Base-by-base conservation (phyloP, 2,113 vertebrate genomes). In the Eubucco bourcierii region DNA sequence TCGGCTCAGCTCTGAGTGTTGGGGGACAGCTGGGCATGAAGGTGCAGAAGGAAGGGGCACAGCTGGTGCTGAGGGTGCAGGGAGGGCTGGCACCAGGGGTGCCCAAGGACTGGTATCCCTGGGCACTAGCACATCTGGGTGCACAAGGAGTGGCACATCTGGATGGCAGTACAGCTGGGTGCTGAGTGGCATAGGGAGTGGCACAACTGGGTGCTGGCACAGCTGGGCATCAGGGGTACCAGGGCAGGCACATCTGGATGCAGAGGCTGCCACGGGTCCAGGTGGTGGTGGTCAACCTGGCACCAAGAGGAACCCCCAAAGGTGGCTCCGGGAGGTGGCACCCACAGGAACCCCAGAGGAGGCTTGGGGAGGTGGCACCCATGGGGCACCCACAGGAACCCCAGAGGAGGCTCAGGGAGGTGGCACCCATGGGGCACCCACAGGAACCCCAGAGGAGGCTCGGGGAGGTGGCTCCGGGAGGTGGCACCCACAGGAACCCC, bases 271-370 rank as follows among this genome's bases (percentile, higher is more conserved):
- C 88, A 11, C 59, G 80, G 1, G 53, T 94, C 23, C 67, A 58
- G 4, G 39, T 93, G 58, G 94, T 95, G 10, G 95, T 96, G 37
- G 84, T 86, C 79, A 96, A 97, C 86, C 84, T 97, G 82, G 37
- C 37, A 39, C 94, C 95, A 2, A 88, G 55, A 2, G 95, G 87
- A 96, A 5, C 93, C 97, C 24, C 92, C 95, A 75, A 93, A 95
- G 70, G 97, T 90, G 15, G 84, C 96, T 39, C 37, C 9, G 37
- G 37, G 37, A 39, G 37, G 37, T 37, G 37, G 37, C 37, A 37
- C 37, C 37, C 37, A 37, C 37, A 37, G 37, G 37, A 37, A 37
- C 37, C 37, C 37, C 37, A 37, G 37, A 37, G 37, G 8, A 8
- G 37, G 37, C 55, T 94, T 96, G 56, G 95, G 97, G 47, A 91